phyloP scores from a whole-genome alignment of 2,888 invertebrate genomes.

The Hirtodrosophila cameraria region DNA sequence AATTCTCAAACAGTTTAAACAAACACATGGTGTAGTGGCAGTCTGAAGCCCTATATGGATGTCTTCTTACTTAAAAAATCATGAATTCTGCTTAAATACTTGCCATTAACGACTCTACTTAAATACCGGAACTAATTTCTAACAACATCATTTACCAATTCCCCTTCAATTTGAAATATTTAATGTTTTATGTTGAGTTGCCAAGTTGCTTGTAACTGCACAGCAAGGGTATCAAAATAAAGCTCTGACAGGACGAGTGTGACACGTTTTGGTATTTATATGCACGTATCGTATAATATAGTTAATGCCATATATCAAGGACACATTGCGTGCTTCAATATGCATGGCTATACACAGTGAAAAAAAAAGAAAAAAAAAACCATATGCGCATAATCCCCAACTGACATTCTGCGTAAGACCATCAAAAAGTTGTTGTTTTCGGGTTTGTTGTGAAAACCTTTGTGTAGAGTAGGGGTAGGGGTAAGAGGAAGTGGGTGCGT shows the following conservation, averaged over 20 bases:
- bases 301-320: constrained; percentile 46
- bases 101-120: not conserved
- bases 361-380: constrained; percentile 16
- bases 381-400: constrained; percentile 46
- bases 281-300: constrained; percentile 32
- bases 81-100: too few relatives aligned
- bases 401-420: constrained; percentile 38
- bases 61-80: too few relatives aligned
- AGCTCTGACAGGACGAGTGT: constrained; percentile 21
- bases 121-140: not conserved
- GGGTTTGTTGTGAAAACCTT: constrained; percentile 1
- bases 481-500: too few relatives aligned
- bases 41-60: too few relatives aligned
- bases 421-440: constrained; percentile 23
- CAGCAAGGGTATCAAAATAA: constrained; percentile 19
- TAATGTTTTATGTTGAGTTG: not conserved
- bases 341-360: constrained; percentile 17
- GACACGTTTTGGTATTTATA: constrained; percentile 52
- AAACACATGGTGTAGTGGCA: too few relatives aligned
- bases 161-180: not conserved
- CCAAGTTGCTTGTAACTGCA: not conserved
- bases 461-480: too few relatives aligned
- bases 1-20: too few relatives aligned
- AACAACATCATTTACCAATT: not conserved
- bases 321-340: constrained; percentile 19